Conservation (phyloP, 2,113 vertebrate genomes). For the Serilophus lunatus region DNA sequence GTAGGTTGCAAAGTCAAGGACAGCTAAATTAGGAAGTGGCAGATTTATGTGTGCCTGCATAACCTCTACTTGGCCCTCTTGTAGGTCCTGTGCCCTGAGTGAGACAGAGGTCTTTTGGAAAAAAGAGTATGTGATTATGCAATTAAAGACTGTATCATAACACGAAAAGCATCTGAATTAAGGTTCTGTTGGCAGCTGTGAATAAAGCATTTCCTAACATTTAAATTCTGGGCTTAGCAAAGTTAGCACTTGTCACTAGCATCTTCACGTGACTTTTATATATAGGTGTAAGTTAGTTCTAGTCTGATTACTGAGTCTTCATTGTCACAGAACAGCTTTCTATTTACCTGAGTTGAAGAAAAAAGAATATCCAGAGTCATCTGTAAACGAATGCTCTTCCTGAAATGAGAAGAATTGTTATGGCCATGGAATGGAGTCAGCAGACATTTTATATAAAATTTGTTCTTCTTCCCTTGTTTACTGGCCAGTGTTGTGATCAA, state of each 20-base stretch:
- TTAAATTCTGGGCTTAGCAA: background rate
- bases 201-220: background rate
- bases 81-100: slow-evolving; percentile 16
- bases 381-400: background rate
- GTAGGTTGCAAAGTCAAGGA: slow-evolving; percentile 43
- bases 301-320: background rate
- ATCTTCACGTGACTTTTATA: background rate
- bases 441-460: background rate
- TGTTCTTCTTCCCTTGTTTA: background rate
- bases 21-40: slow-evolving; percentile 52
- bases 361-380: background rate
- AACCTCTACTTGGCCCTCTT: slow-evolving; percentile 44
- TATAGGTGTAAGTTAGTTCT: background rate
- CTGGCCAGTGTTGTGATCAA: background rate
- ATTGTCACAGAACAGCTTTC: background rate
- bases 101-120: slow-evolving; percentile 22
- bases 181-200: background rate
- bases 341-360: background rate
- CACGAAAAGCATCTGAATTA: background rate
- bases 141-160: slow-evolving; percentile 12
- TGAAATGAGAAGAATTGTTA: background rate
- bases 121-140: slow-evolving; percentile 40
- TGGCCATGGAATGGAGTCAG: background rate
- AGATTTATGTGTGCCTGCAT: slow-evolving; percentile 42
- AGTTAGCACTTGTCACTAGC: background rate